Base-by-base conservation (phyloP, 2,888 invertebrate genomes). In the Epistrophe eligans region DNA sequence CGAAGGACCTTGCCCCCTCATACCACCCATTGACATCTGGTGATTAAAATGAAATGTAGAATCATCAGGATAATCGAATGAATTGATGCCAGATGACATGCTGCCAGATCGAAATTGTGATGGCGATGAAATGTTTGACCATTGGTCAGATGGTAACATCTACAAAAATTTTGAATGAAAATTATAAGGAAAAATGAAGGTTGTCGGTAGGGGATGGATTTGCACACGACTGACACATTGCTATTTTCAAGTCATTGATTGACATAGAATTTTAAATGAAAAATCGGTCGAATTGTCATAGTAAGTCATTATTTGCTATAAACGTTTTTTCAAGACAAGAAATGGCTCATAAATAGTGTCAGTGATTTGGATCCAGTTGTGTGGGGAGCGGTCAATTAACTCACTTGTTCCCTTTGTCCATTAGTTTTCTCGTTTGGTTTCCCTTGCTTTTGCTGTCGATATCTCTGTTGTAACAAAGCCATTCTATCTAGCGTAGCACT, bases 401-500 rank as follows among this genome's bases (percentile, higher is more conserved):
- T 81, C 88, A 92, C 91, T 91, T 92, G 92, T 28, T 91, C 91
- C 48, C 89, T 90, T 45, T 90, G 89, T 11, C 83, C 90, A 50
- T 90, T 89, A 48, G 93, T 92, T 93, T 94, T 94, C 15, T 88
- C 90, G 32, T 89, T 89, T 43, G 93, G 92, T 93, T 94, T 94
- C 15, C 93, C 93, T 45, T 94, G 93, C 91, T 94, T 95, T 89
- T 95, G 95, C 89, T 94, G 94, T 50, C 94, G 93, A 89, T 95
- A 95, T 57, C 95, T 92, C 89, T 94, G 94, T 89, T 95, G 94
- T 62, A 95, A 90, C 40, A 91, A 79, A 11, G 93, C 91, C 93
- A 93, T 93, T 55, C 92, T 91, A 89, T 93, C 93, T 74, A 93
- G 66, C 1, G 93, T 93, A 32, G 93, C 93, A 66, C 90, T 92